Evolutionary conservation across 2,113 vertebrate species (phyloP).

Genomic region (Ia io): DNA sequence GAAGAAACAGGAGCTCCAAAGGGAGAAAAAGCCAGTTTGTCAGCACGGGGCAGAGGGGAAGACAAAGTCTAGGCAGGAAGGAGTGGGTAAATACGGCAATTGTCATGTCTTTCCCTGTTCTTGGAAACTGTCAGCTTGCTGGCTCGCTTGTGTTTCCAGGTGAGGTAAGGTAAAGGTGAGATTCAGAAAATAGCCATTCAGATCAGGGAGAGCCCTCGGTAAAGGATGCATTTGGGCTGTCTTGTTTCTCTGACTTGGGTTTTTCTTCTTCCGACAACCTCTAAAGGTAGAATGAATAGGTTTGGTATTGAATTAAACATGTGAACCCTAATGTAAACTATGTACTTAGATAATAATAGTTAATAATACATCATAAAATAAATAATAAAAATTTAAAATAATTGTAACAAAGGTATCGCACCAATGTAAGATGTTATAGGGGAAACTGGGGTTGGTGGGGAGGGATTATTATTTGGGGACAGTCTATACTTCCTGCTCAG

Average conservation of each 20-base stretch:
- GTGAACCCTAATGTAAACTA: background rate
- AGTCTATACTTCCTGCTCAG: background rate
- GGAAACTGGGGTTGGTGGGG: background rate
- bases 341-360: background rate
- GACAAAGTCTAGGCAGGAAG: background rate
- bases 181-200: background rate
- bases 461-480: background rate
- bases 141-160: background rate
- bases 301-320: background rate
- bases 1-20: background rate
- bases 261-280: background rate
- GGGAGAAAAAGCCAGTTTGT: background rate
- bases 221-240: background rate
- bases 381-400: background rate
- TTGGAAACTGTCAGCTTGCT: background rate
- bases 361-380: background rate
- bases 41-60: background rate
- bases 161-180: background rate
- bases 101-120: background rate
- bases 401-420: background rate
- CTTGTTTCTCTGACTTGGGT: background rate
- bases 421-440: background rate
- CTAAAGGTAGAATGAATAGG: background rate
- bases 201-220: background rate
- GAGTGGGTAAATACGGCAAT: background rate